Evolutionary conservation across 2,797 vertebrate species (phyloP).

Genomic region (Anguilla anguilla): DNA sequence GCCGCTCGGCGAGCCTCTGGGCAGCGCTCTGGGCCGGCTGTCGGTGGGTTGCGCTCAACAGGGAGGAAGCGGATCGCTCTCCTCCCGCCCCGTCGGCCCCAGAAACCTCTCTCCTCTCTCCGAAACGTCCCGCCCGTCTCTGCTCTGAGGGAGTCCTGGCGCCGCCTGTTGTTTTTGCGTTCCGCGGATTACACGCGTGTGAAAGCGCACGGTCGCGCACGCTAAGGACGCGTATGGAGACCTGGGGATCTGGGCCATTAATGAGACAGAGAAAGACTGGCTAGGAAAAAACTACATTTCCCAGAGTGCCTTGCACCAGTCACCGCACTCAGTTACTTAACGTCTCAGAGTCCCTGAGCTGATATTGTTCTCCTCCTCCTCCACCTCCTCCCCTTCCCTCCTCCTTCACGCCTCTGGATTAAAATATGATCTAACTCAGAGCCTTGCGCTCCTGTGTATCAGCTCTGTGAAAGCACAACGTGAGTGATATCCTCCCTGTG

Average conservation of each 20-base stretch:
- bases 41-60: constrained; percentile 15
- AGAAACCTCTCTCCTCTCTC: background rate
- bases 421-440: background rate
- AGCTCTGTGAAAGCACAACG: background rate
- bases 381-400: background rate
- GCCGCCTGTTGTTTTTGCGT: constrained; percentile 25
- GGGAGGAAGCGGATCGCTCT: constrained; percentile 25
- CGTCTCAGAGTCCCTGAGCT: background rate
- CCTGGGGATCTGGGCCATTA: background rate
- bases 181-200: constrained; percentile 3
- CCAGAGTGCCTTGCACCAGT: background rate
- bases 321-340: constrained; percentile 3
- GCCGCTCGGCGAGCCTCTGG: constrained; percentile 13
- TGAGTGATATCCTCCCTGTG: background rate
- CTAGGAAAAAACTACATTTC: background rate
- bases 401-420: background rate
- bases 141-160: background rate
- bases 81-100: constrained; percentile 21
- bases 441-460: background rate
- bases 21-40: constrained; percentile 16
- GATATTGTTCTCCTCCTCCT: constrained; percentile 6
- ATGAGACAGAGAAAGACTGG: background rate
- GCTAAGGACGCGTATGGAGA: background rate
- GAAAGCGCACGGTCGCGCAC: background rate
- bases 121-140: background rate